Conservation (phyloP, 2,797 vertebrate species). For the Sitta carolinensis region DNA sequence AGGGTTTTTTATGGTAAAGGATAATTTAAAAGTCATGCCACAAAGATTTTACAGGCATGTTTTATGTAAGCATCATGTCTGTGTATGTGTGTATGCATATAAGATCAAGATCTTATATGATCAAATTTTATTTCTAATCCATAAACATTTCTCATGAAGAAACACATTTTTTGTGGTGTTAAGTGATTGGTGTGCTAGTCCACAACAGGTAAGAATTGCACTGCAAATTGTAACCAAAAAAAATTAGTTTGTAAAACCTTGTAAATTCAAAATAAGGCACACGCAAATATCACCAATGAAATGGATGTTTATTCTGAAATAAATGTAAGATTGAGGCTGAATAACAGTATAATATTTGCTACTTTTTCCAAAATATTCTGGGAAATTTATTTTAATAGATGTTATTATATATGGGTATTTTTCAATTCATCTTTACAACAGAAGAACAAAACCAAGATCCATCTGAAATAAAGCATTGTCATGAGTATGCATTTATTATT, state of each 20-base stretch:
- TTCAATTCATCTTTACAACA: not conserved
- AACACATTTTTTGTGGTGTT: not conserved
- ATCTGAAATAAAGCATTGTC: not conserved
- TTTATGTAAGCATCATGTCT: not conserved
- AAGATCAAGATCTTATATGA: too few relatives aligned
- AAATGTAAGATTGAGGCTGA: not conserved
- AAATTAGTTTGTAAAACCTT: not conserved
- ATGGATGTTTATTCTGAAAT: not conserved
- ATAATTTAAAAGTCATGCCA: not conserved
- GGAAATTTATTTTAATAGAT: not conserved
- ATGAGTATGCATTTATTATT: not conserved
- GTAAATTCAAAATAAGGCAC: not conserved
- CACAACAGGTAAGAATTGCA: not conserved
- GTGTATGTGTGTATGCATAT: rapidly evolving
- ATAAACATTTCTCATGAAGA: not conserved
- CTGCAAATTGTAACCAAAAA: not conserved
- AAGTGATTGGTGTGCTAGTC: not conserved
- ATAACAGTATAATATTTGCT: not conserved
- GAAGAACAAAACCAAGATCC: not conserved
- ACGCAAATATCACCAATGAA: not conserved
- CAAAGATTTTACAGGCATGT: not conserved
- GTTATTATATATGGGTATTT: not conserved
- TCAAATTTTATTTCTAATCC: too few relatives aligned
- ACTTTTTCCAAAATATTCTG: not conserved
- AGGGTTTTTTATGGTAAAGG: not conserved